Evolutionary conservation across 2,888 invertebrate species (phyloP), one percentile per base, ranked within the genome.

Genomic region (Cenopis cana): DNA sequence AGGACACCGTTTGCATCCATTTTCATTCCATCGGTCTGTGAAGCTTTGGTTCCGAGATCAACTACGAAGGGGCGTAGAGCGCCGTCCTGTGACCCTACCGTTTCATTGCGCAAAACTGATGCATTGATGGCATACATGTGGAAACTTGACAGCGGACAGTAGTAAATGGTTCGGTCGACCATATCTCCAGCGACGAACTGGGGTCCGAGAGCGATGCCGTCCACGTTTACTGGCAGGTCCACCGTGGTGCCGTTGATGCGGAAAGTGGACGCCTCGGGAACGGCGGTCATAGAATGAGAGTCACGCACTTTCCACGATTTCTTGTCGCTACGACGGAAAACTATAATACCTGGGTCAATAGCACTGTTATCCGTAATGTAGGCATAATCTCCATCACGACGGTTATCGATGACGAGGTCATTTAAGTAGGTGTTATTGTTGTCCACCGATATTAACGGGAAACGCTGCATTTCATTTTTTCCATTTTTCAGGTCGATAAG

Each of bases 21-120:
- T 73, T 95, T 94, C 96, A 97, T 96, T 0, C 96, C 96, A 78
- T 96, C 96, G 0, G 95, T 95, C 84, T 96, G 96, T 0, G 96
- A 96, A 0, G 92, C 85, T 81, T 96, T 96, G 0, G 86, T 79
- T 0, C 96, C 96, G 52, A 95, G 85, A 74, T 95, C 95, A 9
- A 86, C 91, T 0, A 96, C 94, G 73, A 93, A 88, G 0, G 90
- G 87, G n/a, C 89, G 86, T 8, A 93, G 74, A 10, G 88, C 87
- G 57, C 88, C 85, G 10, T 85, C 85, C 68, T 79, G 82, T 68
- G 84, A 77, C 0, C 88, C 86, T 33, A 94, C 81, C 5, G 92
- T 87, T 71, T 95, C 94, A 76, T 95, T 94, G 68, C 94, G 94
- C 20, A 97, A 85, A 24, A 94, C 89, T 0, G 94, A 94, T 0